A percentile compares a stretch with the other conserved stretches of the same genome.
phyloP scores from a whole-genome alignment of 1,140 invertebrate genomes.

The Eumaeus atala region DNA sequence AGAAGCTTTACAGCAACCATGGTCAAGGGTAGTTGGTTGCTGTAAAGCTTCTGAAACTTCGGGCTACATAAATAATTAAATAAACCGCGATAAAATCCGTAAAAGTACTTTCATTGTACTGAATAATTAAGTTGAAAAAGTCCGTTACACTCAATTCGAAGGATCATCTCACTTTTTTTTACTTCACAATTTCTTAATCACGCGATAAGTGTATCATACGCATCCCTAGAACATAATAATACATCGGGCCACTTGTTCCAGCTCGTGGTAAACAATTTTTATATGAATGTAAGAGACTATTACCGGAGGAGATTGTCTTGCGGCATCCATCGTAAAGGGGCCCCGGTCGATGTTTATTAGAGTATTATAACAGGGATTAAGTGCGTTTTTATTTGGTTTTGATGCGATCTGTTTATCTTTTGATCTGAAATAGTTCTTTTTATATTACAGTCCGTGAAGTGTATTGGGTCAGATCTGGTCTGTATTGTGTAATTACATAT shows the following conservation, averaged over 20 bases:
- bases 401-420: slow-evolving; percentile 37
- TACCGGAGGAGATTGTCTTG: slow-evolving; percentile 51
- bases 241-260: slow-evolving; percentile 27
- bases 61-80: too few relatives aligned
- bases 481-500: slow-evolving; percentile 27
- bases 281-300: slow-evolving; percentile 43
- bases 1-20: too few relatives aligned
- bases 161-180: too few relatives aligned
- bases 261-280: slow-evolving; percentile 55
- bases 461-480: slow-evolving; percentile 17
- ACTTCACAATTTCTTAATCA: too few relatives aligned
- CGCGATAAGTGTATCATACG: background rate
- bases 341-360: slow-evolving; percentile 48
- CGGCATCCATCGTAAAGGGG: slow-evolving; percentile 43
- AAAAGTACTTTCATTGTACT: too few relatives aligned
- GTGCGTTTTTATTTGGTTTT: slow-evolving; percentile 48
- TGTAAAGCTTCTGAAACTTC: too few relatives aligned
- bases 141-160: too few relatives aligned
- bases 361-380: slow-evolving; percentile 53
- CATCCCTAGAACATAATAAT: slow-evolving; percentile 24
- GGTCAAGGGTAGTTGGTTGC: too few relatives aligned
- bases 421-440: slow-evolving; percentile 35
- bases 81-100: too few relatives aligned
- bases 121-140: too few relatives aligned
- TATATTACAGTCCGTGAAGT: slow-evolving; percentile 28